Percentiles rank a stretch among this genome's conserved stretches.
Conservation (phyloP, 1,140 invertebrate species). For the Holcopasites calliopsidis region DNA sequence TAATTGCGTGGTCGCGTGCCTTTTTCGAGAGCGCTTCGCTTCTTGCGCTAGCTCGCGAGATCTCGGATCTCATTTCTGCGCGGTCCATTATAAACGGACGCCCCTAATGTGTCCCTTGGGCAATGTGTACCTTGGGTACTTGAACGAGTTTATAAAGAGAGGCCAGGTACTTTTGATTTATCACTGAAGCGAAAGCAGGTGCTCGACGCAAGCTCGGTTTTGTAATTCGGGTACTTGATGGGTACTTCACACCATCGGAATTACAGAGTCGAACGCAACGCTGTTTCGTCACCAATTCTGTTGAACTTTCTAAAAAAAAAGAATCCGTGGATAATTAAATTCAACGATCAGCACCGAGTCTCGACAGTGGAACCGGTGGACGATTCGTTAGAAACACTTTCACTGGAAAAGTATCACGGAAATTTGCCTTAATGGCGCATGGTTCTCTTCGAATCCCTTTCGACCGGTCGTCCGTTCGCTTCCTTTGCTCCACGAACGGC, state of each 20-base stretch:
- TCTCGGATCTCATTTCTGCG: neutral
- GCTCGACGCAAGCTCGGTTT: too few species aligned
- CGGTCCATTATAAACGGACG: neutral
- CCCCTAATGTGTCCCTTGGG: neutral
- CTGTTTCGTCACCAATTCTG: neutral
- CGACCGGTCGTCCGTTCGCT: neutral
- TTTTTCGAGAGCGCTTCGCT: neutral
- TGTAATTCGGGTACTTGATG: too few species aligned
- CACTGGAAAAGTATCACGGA: slow-evolving; percentile 12
- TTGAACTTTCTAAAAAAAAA: neutral
- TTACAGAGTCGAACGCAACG: neutral
- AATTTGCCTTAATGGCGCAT: slow-evolving; percentile 5
- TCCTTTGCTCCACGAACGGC: neutral
- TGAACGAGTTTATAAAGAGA: too few species aligned
- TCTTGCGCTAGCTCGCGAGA: neutral
- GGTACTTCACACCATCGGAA: too few species aligned
- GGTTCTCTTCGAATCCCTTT: neutral
- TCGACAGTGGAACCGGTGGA: neutral
- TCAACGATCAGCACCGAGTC: slow-evolving; percentile 26
- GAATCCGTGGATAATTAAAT: slow-evolving; percentile 33
- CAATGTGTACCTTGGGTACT: too few species aligned
- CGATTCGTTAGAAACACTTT: slow-evolving; percentile 32
- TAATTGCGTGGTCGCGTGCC: slow-evolving; percentile 1
- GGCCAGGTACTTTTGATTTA: too few species aligned
- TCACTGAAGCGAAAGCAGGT: too few species aligned